phyloP scores from a whole-genome alignment of 2,888 invertebrate genomes.

The Polydrusus cervinus region DNA sequence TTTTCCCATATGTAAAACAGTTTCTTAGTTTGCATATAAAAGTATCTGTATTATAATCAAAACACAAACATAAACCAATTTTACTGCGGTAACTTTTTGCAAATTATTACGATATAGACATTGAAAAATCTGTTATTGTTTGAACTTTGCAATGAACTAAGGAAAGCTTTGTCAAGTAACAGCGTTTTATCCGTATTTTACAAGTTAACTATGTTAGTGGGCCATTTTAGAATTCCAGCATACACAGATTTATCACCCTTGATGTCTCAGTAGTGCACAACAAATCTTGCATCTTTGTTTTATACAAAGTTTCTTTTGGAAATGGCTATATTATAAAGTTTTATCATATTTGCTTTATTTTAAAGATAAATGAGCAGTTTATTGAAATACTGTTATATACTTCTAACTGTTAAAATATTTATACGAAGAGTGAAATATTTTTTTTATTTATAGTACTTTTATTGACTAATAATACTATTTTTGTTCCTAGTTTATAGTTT shows the following conservation, averaged over 20 bases:
- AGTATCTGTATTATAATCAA: constrained; percentile 6
- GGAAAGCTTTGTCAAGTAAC: constrained; percentile 37
- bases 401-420: constrained; percentile 43
- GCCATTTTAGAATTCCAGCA: constrained; percentile 31
- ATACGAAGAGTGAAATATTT: constrained; percentile 30
- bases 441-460: constrained; percentile 6
- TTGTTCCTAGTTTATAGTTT: neutral
- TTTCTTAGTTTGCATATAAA: neutral
- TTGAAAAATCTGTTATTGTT: constrained; percentile 43
- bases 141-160: constrained; percentile 37
- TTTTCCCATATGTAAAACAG: neutral
- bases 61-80: constrained; percentile 38
- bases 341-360: constrained; percentile 9
- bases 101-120: constrained; percentile 20
- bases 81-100: constrained; percentile 30
- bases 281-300: constrained; percentile 43
- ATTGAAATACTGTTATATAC: constrained; percentile 36
- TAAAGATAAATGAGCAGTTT: constrained; percentile 41
- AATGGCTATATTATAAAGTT: constrained; percentile 21
- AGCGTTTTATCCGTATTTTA: constrained; percentile 18
- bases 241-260: constrained; percentile 44
- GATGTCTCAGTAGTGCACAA: constrained; percentile 35
- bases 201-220: constrained; percentile 36
- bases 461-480: constrained; percentile 17
- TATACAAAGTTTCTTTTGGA: constrained; percentile 41